phyloP scores from a whole-genome alignment of 2,797 vertebrate genomes.

The Scarus forsteni region DNA sequence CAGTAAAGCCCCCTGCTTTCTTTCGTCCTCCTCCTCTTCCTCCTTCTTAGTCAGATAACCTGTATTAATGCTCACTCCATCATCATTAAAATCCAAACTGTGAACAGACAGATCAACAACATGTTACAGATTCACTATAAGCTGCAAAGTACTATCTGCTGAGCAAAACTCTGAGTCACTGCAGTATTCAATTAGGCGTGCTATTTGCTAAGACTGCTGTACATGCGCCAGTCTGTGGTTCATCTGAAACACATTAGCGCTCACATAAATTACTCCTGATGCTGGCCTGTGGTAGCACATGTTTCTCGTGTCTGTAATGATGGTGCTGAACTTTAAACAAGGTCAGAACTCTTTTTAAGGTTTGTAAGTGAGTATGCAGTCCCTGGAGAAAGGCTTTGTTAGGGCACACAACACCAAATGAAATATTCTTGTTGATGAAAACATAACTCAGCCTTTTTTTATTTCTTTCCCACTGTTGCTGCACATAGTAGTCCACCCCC shows the following conservation, averaged over 20 bases:
- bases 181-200: not conserved
- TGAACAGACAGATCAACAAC: conserved; percentile 1
- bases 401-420: too few species aligned
- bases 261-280: conserved; percentile 3
- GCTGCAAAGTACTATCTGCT: not conserved
- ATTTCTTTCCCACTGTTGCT: too few species aligned
- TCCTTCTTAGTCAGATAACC: conserved; percentile 22
- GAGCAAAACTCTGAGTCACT: not conserved
- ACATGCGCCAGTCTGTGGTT: not conserved
- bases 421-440: too few species aligned
- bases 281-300: not conserved
- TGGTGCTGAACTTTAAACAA: not conserved
- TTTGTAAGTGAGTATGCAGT: too few species aligned
- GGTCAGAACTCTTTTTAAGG: not conserved
- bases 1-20: not conserved
- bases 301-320: not conserved
- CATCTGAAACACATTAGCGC: conserved; percentile 7
- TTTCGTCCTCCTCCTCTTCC: conserved; percentile 14
- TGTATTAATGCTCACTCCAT: conserved; percentile 25
- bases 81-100: conserved; percentile 20
- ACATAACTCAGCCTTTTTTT: too few species aligned
- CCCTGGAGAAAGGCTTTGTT: not conserved
- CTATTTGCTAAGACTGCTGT: conserved; percentile 12
- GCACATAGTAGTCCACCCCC: too few species aligned
- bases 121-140: not conserved